phyloP scores from a whole-genome alignment of 2,888 invertebrate genomes.

The Tolmerus cingulatus region DNA sequence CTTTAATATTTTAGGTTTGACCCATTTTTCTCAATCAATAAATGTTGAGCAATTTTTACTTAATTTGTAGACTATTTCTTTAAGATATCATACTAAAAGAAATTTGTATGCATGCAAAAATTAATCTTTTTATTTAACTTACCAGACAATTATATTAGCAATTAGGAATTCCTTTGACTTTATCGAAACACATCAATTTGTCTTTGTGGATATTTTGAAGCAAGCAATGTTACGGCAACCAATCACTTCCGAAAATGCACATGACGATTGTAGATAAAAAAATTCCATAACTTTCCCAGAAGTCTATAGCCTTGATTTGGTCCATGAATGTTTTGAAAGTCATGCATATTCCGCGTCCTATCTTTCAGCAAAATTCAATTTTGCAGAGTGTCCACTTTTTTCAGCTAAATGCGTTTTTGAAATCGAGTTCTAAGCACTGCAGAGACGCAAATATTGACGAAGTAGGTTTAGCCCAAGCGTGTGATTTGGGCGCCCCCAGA shows the following conservation, averaged over 20 bases:
- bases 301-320: neutral
- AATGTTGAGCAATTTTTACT: no score
- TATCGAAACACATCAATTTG: neutral
- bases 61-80: no score
- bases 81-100: no score
- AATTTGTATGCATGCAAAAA: no score
- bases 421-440: neutral
- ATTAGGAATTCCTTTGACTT: neutral
- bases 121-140: no score
- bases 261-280: neutral
- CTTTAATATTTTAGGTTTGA: no score
- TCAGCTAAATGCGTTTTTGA: neutral
- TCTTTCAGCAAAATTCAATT: neutral
- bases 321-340: neutral
- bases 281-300: neutral
- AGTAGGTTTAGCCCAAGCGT: neutral
- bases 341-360: neutral
- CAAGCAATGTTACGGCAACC: neutral
- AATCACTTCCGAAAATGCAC: neutral
- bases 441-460: neutral
- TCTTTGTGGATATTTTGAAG: neutral
- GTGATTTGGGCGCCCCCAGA: neutral
- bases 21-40: no score
- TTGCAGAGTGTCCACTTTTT: neutral
- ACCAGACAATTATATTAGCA: neutral